Conservation (phyloP, 2,113 vertebrate species). For the Trinectes maculatus region DNA sequence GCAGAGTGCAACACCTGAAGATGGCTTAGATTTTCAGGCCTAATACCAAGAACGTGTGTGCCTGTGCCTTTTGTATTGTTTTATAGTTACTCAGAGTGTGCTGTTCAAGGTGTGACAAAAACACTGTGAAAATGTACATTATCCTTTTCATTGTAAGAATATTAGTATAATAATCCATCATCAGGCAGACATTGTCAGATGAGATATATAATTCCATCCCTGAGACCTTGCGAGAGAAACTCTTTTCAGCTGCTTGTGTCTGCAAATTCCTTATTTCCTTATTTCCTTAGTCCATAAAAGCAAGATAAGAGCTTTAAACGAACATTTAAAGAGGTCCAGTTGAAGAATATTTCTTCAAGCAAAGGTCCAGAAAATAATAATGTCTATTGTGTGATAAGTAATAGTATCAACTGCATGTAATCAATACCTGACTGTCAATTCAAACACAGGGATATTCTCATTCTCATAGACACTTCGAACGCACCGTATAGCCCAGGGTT, state of each 20-base stretch:
- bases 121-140: not conserved
- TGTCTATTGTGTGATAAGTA: not conserved
- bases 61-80: slow-evolving; percentile 20
- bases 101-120: not conserved
- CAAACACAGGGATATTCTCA: too few species aligned
- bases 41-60: slow-evolving; percentile 24
- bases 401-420: not conserved
- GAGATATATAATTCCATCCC: not conserved
- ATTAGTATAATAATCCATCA: not conserved
- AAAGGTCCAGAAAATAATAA: not conserved
- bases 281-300: too few species aligned
- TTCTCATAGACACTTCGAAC: too few species aligned
- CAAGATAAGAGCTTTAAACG: too few species aligned
- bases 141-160: not conserved
- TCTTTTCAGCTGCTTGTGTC: not conserved
- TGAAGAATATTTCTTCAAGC: not conserved
- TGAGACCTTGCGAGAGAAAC: not conserved
- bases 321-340: not conserved
- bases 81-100: slow-evolving; percentile 32
- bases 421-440: not conserved
- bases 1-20: slow-evolving; percentile 23
- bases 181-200: not conserved
- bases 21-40: slow-evolving; percentile 33
- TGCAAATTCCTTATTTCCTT: not conserved
- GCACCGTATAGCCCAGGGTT: too few species aligned